Evolutionary conservation across 2,888 invertebrate species (phyloP), one percentile per base, ranked within the genome.

Genomic region (Ceratothoa steindachneri): DNA sequence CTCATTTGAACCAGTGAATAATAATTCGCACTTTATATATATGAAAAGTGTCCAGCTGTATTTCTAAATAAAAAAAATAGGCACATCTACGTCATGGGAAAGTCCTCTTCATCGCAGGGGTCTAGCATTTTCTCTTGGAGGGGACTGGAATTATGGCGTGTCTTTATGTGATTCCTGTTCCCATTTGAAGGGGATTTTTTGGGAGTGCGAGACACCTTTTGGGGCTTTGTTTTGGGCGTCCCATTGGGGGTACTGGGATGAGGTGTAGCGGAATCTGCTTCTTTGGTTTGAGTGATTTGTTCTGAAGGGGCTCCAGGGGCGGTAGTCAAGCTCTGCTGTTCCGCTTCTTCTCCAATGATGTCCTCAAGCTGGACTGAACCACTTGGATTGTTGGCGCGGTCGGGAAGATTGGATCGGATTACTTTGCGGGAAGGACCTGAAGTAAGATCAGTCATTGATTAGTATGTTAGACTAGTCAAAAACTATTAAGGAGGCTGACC

Each of bases 361-460:
- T 79, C 79, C 12, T 79, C 79, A 51, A 79, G 41, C 68, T 79
- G 76, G 1, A 79, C 79, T 5, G 79, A 79, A 0, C 79, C 79
- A 51, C 79, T 79, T 24, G 79, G 79, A 55, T 79, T 79, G 70
- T 73, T 67, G 27, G 71, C 72, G 3, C 79, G 67, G 53, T 79
- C 79, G 22, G 79, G 79, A 55, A 79, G 68, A 64, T 72, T 73
- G 27, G 71, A 52, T 30, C 64, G 66, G 1, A 79, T 76, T 22
- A 79, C 75, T 30, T 74, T 76, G 19, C 72, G 55, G 12, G 69
- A 75, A 0, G 79, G 79, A n/a, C 79, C 76, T 77, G 73, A n/a
- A 4, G n/a, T 60, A 2, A 51, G 3, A 51, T n/a, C 2, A 51
- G 19, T n/a, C 15, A 41, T 41, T 9, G 15, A 51, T n/a, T n/a